These are phyloP conservation scores for Lophius americanus DNA, from an alignment of 2,797 vertebrate genomes.

Conservation along the genomic window DNA sequence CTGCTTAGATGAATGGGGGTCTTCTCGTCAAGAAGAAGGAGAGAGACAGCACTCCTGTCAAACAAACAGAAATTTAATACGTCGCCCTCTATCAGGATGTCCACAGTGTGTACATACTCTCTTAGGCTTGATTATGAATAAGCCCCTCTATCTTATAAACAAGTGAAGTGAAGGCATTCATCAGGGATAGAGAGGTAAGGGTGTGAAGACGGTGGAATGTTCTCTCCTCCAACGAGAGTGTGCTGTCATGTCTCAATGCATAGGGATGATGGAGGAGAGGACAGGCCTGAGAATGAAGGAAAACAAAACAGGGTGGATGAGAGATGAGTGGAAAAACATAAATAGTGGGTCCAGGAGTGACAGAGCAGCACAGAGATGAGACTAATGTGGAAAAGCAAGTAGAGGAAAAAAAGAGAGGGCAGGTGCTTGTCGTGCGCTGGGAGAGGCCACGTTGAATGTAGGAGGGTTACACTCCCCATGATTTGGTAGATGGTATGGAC, in stretches of 20 bases:
- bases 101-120: slow-evolving; percentile 93
- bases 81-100: slow-evolving; percentile 90
- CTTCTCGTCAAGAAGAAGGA: slow-evolving; percentile 90
- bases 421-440: slow-evolving; percentile 30
- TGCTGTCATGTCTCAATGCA: slow-evolving; percentile 73
- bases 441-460: slow-evolving; percentile 53
- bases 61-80: slow-evolving; percentile 97
- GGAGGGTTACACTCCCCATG: slow-evolving; percentile 43
- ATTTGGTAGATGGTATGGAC: slow-evolving; percentile 47
- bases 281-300: slow-evolving; percentile 2
- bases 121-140: slow-evolving; percentile 91
- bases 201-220: slow-evolving; percentile 86
- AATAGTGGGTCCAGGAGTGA: slow-evolving; percentile 1
- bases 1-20: slow-evolving; percentile 91
- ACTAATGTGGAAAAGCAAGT: slow-evolving; percentile 7
- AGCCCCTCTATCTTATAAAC: slow-evolving; percentile 92
- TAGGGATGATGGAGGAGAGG: slow-evolving; percentile 27
- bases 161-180: slow-evolving; percentile 90
- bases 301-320: slow-evolving; percentile 11
- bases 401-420: slow-evolving; percentile 20
- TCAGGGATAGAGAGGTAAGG: slow-evolving; percentile 89
- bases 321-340: background rate
- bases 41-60: slow-evolving; percentile 94
- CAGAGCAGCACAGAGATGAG: background rate
- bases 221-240: slow-evolving; percentile 82